A percentile compares a stretch with the other conserved stretches of the same genome.
These are phyloP conservation scores for Leptoclinus maculatus DNA, from an alignment of 2,797 vertebrate genomes.

Conservation along the genomic window DNA sequence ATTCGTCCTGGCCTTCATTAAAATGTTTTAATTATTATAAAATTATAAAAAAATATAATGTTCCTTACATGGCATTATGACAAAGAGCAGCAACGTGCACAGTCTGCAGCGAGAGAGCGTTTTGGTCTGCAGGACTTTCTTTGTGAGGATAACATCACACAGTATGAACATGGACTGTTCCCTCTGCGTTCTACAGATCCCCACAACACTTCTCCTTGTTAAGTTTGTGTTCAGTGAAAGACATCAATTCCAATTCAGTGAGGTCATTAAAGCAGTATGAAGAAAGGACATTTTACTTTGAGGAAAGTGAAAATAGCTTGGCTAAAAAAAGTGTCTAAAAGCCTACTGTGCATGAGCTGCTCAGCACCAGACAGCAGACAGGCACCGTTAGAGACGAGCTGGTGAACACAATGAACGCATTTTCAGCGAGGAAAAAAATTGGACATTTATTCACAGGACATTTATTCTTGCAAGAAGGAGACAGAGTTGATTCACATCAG, in stretches of 20 bases:
- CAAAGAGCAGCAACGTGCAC: background rate
- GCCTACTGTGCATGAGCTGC: too few species aligned
- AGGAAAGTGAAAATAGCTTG: background rate
- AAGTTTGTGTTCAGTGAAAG: slow-evolving; percentile 7
- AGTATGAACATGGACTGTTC: background rate
- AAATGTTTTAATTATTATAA: too few species aligned
- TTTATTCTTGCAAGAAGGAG: too few species aligned
- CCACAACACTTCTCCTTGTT: background rate
- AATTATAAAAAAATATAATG: background rate
- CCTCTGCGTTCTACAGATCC: background rate
- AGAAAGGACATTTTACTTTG: slow-evolving; percentile 1
- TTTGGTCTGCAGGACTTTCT: slow-evolving; percentile 2
- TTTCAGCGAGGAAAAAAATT: too few species aligned
- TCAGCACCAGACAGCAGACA: too few species aligned
- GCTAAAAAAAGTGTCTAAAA: too few species aligned
- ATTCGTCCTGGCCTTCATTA: background rate
- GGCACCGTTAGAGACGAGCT: too few species aligned
- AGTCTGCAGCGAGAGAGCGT: background rate
- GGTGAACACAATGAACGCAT: too few species aligned
- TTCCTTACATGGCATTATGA: slow-evolving; percentile 17
- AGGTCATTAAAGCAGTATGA: slow-evolving; percentile 3
- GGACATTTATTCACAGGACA: too few species aligned
- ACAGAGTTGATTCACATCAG: too few species aligned
- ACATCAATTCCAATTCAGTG: background rate
- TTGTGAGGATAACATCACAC: slow-evolving; percentile 2